Base-by-base conservation (phyloP, 2,113 vertebrate genomes). In the Sprattus sprattus region DNA sequence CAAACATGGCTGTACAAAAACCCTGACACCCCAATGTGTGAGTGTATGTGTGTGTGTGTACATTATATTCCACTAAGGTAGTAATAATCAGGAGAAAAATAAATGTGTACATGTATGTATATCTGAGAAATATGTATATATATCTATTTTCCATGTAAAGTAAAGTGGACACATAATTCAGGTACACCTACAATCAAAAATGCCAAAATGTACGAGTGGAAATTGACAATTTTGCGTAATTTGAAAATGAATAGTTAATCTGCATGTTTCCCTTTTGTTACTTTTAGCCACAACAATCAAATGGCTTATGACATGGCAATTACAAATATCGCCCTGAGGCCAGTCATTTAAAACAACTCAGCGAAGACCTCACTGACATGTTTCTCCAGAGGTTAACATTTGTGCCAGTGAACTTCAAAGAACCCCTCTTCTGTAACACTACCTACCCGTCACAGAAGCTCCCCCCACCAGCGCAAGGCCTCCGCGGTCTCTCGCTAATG, bases 1-100 rank as follows among this genome's bases (percentile, higher is more conserved):
- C 64, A 71, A 71, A 71, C 64, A 71, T 71, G n/a, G 64, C 64
- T 71, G n/a, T 71, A 71, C 64, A 71, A 71, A 25, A 71, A 25
- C 64, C 11, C 15, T 32, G 64, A 28, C 64, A 71, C 64, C 13
- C 28, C 64, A 10, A 20, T 64, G 22, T 64, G 18, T 64, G 64
- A 7, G 32, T 39, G 71, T 32, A 11, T 39, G 67, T 32, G n/a
- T 60, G 16, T 60, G 16, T 60, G 20, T 64, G 60, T 11, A 78
- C 32, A 78, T 78, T 78, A 39, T 32, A 78, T 44, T 15, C 28
- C 25, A 78, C 71, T 78, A 39, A 78, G 28, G 28, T 39, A 13
- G 32, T 16, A 78, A 78, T 78, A 18, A 78, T 11, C 28, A 78
- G 71, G 25, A 4, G 4, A 39, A 39, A 39, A 39, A 39, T 39